Evolutionary conservation across 2,888 invertebrate genomes (phyloP).

Genomic region (Metalampra italica): DNA sequence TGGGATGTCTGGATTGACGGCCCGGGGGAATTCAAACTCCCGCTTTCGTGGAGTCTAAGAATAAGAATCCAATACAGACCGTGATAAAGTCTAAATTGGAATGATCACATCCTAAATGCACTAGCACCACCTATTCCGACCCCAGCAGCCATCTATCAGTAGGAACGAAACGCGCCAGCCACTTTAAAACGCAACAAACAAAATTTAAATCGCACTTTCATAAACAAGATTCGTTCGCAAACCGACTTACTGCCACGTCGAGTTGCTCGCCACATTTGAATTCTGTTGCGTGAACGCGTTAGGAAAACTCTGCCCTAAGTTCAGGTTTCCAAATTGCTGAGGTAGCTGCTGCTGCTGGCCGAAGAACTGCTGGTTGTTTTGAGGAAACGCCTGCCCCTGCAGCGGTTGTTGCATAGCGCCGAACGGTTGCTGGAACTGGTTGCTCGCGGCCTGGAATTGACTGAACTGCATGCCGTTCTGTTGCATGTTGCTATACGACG

Average conservation of each 20-base stretch:
- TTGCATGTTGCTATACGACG: constrained; percentile 27
- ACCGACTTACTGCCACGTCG: constrained; percentile 58
- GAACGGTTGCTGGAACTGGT: constrained; percentile 30
- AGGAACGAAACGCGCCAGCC: background rate
- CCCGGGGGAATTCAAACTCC: too few species aligned
- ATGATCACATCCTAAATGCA: too few species aligned
- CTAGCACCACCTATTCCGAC: too few species aligned
- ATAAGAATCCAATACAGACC: too few species aligned
- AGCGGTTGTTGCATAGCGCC: constrained; percentile 26
- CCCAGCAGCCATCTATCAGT: background rate
- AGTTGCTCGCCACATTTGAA: constrained; percentile 61
- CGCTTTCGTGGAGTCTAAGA: too few species aligned
- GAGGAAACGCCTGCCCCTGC: constrained; percentile 32
- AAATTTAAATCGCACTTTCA: background rate
- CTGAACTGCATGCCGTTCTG: constrained; percentile 49
- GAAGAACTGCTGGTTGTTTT: constrained; percentile 37
- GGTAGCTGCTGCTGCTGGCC: constrained; percentile 31
- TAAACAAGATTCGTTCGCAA: background rate
- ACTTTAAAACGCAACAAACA: too few species aligned
- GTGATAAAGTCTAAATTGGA: too few species aligned
- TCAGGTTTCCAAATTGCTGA: constrained; percentile 62
- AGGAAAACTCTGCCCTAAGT: constrained; percentile 63
- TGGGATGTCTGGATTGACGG: too few species aligned
- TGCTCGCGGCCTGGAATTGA: constrained; percentile 37
- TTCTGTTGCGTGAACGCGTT: constrained; percentile 58